Percentiles rank a stretch among this genome's conserved stretches.
Conservation (phyloP, 1,140 invertebrate species). For the Drosophila takahashii region DNA sequence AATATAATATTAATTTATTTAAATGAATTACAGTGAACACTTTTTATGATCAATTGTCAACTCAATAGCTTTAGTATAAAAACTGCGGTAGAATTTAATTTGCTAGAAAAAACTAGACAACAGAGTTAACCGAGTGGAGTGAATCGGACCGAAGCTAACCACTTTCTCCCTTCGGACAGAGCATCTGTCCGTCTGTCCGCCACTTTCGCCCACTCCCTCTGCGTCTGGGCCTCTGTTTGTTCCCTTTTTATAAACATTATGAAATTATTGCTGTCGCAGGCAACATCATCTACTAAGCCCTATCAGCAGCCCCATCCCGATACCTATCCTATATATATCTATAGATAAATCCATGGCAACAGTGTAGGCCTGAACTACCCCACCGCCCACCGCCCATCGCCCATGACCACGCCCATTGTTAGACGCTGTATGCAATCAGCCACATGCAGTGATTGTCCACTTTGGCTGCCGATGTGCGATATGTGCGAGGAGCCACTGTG, state of each 20-base stretch:
- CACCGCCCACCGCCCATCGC: background rate
- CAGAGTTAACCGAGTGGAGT: background rate
- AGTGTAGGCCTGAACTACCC: conserved; percentile 7
- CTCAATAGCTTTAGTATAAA: background rate
- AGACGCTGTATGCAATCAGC: conserved; percentile 64
- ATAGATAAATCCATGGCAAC: conserved; percentile 10
- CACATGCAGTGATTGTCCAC: conserved; percentile 77
- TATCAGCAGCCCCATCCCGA: background rate
- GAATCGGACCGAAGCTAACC: background rate
- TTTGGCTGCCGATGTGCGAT: conserved; percentile 43
- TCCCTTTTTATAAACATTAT: conserved; percentile 56
- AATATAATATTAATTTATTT: no score
- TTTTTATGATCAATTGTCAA: background rate
- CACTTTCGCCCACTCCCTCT: background rate
- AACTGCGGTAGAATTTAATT: background rate
- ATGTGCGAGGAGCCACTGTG: conserved; percentile 27
- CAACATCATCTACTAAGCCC: conserved; percentile 12
- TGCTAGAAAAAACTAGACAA: background rate
- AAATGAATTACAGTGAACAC: no score
- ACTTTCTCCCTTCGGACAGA: background rate
- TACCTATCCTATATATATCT: no score
- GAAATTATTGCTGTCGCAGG: conserved; percentile 73
- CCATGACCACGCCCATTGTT: conserved; percentile 27
- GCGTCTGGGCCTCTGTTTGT: conserved; percentile 17
- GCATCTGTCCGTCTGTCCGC: conserved; percentile 18